phyloP scores from a whole-genome alignment of 2,797 vertebrate genomes.

The Myotis findleyi region DNA sequence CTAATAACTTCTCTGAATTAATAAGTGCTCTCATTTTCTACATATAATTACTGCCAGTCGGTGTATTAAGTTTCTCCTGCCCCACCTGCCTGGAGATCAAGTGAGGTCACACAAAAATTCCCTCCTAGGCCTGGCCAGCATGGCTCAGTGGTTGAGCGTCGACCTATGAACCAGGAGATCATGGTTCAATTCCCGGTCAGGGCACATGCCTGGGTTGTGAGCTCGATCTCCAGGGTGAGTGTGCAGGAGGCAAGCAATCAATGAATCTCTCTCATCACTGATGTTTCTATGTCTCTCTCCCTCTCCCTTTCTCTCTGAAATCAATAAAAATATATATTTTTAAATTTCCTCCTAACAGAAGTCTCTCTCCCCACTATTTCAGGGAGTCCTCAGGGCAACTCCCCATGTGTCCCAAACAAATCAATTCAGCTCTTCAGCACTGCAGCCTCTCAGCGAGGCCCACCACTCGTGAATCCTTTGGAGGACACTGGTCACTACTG shows the following conservation, averaged over 20 bases:
- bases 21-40: neutral
- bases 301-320: no score
- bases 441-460: neutral
- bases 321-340: no score
- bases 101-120: neutral
- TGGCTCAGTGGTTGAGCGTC: no score
- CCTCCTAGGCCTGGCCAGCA: neutral
- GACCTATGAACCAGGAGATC: no score
- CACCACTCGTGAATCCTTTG: no score
- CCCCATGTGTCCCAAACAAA: neutral
- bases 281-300: no score
- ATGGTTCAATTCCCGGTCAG: no score
- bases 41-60: neutral
- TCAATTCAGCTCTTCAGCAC: neutral
- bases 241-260: no score
- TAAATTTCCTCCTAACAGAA: neutral
- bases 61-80: neutral
- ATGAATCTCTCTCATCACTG: no score
- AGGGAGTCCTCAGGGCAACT: neutral
- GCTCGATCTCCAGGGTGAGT: no score
- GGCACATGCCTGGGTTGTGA: no score
- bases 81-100: neutral
- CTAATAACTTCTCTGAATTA: neutral
- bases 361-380: neutral
- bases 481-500: no score